Evolutionary conservation across 2,888 invertebrate genomes (phyloP).

Genomic region (Microctonus brassicae): DNA sequence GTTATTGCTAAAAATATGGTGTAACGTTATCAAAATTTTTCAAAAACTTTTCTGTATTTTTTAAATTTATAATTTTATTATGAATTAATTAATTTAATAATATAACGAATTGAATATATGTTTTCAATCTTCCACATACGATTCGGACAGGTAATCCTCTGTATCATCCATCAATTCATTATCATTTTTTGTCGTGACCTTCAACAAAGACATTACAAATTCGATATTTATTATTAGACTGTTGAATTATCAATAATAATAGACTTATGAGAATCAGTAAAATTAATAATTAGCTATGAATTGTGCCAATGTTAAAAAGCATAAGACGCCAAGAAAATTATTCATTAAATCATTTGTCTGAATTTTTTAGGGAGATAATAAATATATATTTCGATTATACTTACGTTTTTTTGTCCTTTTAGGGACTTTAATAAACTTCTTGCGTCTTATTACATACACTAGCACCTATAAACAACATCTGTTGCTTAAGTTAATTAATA

Average conservation of each 20-base stretch:
- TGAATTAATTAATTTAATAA: constrained; percentile 19
- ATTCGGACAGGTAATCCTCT: constrained; percentile 52
- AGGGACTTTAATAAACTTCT: constrained; percentile 56
- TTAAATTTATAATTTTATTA: background rate
- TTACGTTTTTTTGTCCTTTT: constrained; percentile 52
- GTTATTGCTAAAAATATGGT: background rate
- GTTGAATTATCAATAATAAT: too few species aligned
- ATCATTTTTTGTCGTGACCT: constrained; percentile 56
- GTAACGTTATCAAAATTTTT: background rate
- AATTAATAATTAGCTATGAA: constrained; percentile 10
- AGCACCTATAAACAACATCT: constrained; percentile 58
- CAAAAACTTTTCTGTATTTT: background rate
- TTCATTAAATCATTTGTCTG: too few species aligned
- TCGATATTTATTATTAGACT: constrained; percentile 15
- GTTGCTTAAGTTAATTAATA: constrained; percentile 38
- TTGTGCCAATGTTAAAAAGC: too few species aligned
- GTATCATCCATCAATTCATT: constrained; percentile 46
- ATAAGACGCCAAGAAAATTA: too few species aligned
- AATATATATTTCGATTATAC: constrained; percentile 41
- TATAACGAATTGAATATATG: constrained; percentile 26
- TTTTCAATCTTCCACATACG: constrained; percentile 51
- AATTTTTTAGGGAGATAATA: too few species aligned
- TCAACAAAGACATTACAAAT: constrained; percentile 52
- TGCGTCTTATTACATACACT: constrained; percentile 57
- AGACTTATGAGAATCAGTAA: constrained; percentile 9